Evolutionary conservation across 37 sponge, comb jelly and placozoan genomes (phyloP).

Genomic region (Tethya wilhelma): DNA sequence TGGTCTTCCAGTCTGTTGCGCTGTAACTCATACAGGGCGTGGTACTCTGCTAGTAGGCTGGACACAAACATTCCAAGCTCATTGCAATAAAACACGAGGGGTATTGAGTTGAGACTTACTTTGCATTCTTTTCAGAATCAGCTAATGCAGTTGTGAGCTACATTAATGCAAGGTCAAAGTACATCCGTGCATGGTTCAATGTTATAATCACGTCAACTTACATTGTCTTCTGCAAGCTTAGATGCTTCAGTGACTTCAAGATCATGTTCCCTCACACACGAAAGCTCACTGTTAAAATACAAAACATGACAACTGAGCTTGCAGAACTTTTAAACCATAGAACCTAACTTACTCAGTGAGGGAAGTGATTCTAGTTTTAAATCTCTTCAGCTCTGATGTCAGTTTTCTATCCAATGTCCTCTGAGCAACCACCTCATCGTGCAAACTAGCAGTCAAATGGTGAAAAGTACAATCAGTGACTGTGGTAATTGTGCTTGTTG

Average conservation of each 20-base stretch:
- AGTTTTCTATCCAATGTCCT: conserved; percentile 90
- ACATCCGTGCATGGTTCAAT: background rate
- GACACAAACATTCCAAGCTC: no score
- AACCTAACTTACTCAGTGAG: conserved; percentile 81
- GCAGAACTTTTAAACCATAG: background rate
- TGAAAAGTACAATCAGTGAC: no score
- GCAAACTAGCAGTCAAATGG: no score
- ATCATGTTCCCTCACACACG: conserved; percentile 79
- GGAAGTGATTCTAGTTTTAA: conserved; percentile 69
- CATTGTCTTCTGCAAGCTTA: conserved; percentile 66
- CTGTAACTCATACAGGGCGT: conserved; percentile 95
- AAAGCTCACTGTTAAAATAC: conserved; percentile 65
- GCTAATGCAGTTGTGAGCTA: conserved; percentile 80
- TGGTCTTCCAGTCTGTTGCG: conserved; percentile 84
- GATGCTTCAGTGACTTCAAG: conserved; percentile 62
- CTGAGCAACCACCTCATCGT: conserved; percentile 96
- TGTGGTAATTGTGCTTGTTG: no score
- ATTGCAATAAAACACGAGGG: no score
- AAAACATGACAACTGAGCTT: background rate
- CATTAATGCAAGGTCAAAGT: background rate
- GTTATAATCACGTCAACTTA: conserved; percentile 25
- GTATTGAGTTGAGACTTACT: conserved; percentile 55
- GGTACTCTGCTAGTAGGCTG: conserved; percentile 92
- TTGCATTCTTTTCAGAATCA: conserved; percentile 89
- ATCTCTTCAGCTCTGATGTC: conserved; percentile 77